These are phyloP conservation scores for Zosterops japonicus DNA, from an alignment of 2,113 vertebrate genomes.

Conservation along the genomic window DNA sequence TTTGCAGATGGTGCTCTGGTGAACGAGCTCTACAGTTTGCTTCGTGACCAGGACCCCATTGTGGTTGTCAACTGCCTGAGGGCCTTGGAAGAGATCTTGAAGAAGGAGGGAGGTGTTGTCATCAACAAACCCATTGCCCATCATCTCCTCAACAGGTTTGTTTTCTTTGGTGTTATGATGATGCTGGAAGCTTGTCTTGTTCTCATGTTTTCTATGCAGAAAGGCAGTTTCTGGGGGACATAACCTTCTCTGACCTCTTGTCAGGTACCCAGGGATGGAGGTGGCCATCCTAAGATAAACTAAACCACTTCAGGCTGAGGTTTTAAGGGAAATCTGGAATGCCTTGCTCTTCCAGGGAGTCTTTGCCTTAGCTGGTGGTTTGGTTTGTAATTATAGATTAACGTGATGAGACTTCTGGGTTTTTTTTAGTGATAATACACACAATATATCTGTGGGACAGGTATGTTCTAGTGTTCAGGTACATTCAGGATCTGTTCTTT, in stretches of 20 bases:
- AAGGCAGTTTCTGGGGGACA: not conserved
- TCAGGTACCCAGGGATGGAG: not conserved
- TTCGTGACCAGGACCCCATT: conserved; percentile 93
- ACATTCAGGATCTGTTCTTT: too few species aligned
- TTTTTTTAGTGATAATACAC: not conserved
- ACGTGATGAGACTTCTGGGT: rapidly evolving
- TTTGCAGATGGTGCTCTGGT: conserved; percentile 84
- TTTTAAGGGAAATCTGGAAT: not conserved
- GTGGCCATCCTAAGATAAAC: not conserved
- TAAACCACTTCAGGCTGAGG: not conserved
- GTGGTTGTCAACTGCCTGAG: conserved; percentile 95
- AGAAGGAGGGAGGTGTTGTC: conserved; percentile 90
- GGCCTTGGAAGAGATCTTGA: conserved; percentile 92
- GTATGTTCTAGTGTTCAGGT: not conserved
- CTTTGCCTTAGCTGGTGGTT: not conserved
- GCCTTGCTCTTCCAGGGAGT: not conserved
- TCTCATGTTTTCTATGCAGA: not conserved
- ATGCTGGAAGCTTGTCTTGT: not conserved
- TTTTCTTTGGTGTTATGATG: not conserved
- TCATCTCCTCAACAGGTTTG: conserved; percentile 94
- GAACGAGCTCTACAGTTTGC: conserved; percentile 93
- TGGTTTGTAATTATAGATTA: not conserved
- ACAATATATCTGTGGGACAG: not conserved
- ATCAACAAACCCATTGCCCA: conserved; percentile 97
- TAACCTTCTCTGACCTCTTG: not conserved